Conservation (phyloP, 2,797 vertebrate species). For the Holocentrus rufus region DNA sequence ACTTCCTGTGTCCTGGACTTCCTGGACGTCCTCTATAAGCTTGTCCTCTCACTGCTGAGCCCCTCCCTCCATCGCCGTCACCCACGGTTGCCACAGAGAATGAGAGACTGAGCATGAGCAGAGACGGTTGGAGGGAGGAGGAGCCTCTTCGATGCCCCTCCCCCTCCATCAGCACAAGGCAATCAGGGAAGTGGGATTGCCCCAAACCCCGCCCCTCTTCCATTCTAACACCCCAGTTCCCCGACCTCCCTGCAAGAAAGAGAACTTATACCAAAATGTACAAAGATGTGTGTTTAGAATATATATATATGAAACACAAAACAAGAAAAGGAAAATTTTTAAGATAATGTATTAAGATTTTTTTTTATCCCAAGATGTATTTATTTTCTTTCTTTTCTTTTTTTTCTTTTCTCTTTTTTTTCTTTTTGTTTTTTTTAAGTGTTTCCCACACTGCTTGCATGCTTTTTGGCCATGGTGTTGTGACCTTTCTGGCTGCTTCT, state of each 20-base stretch:
- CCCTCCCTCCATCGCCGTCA: conserved; percentile 59
- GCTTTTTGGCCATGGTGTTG: conserved; percentile 76
- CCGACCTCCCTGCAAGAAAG: conserved; percentile 75
- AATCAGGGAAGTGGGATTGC: conserved; percentile 82
- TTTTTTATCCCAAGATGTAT: conserved; percentile 91
- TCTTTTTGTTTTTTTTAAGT: conserved; percentile 51
- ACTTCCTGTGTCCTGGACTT: conserved; percentile 75
- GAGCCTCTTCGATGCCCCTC: conserved; percentile 53
- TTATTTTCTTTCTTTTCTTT: conserved; percentile 94
- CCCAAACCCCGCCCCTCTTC: conserved; percentile 61
- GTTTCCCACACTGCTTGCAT: conserved; percentile 77
- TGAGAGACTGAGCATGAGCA: conserved; percentile 72
- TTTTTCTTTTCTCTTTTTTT: conserved; percentile 51
- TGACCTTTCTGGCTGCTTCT: conserved; percentile 66
- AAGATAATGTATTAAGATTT: conserved; percentile 85
- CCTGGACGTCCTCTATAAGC: conserved; percentile 73
- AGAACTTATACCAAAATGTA: conserved; percentile 93
- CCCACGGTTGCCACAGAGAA: conserved; percentile 59
- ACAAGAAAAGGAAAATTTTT: conserved; percentile 82
- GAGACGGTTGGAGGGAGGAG: conserved; percentile 66
- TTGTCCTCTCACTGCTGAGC: conserved; percentile 81
- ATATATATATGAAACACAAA: conserved; percentile 84
- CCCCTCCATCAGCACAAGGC: conserved; percentile 78
- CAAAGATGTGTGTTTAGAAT: conserved; percentile 94
- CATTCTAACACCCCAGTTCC: conserved; percentile 59